A percentile compares a stretch with the other conserved stretches of the same genome.
phyloP scores from a whole-genome alignment of 2,113 vertebrate species.

The Otis tarda region DNA sequence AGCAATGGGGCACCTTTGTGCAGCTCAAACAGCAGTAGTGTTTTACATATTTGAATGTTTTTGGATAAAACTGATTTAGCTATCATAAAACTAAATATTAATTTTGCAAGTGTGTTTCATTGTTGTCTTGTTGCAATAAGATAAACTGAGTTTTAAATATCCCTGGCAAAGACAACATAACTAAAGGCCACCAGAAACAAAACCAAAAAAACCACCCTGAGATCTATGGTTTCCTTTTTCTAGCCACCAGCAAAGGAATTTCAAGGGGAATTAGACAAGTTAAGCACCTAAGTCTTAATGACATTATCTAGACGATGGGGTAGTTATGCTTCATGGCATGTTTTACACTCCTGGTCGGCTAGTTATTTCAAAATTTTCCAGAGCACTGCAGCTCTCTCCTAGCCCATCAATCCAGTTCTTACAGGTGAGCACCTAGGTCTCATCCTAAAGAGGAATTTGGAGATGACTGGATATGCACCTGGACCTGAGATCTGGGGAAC shows the following conservation, averaged over 20 bases:
- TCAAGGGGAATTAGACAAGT: not conserved
- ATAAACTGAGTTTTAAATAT: not conserved
- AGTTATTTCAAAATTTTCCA: not conserved
- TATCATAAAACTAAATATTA: not conserved
- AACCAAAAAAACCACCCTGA: not conserved
- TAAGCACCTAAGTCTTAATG: not conserved
- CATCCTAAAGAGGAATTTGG: not conserved
- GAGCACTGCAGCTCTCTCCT: not conserved
- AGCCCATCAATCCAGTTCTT: not conserved
- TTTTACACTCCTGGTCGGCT: not conserved
- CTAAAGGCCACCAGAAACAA: not conserved
- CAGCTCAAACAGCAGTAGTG: not conserved
- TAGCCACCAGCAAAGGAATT: not conserved
- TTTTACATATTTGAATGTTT: not conserved
- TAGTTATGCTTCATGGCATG: accelerated
- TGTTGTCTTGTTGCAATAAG: not conserved
- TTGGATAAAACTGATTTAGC: not conserved
- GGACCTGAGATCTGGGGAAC: not conserved
- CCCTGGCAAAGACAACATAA: not conserved
- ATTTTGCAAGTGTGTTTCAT: not conserved
- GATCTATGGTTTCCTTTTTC: not conserved
- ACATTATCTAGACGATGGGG: not conserved
- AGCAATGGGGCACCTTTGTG: not conserved
- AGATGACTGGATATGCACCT: not conserved
- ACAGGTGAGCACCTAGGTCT: not conserved